These are phyloP conservation scores for Sceloporus undulatus DNA, from an alignment of 2,113 vertebrate genomes.

Conservation along the genomic window DNA sequence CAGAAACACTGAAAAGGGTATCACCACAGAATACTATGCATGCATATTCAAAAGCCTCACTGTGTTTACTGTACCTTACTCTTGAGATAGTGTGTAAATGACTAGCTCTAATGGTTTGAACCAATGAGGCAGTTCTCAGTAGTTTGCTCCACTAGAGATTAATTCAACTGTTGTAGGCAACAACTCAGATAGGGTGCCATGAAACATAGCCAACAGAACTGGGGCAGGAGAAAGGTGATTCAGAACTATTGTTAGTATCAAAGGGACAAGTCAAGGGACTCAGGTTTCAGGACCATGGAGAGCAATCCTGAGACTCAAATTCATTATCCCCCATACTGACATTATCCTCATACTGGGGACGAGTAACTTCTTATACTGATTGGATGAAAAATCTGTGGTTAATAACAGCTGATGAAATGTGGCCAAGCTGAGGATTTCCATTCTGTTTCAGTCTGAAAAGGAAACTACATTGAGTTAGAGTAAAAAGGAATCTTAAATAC, in stretches of 20 bases:
- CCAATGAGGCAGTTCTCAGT: neutral
- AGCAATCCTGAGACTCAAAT: neutral
- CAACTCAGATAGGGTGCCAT: neutral
- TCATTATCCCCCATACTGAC: no score
- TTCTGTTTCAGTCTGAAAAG: slow-evolving; percentile 2
- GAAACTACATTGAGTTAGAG: slow-evolving; percentile 6
- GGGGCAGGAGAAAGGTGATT: neutral
- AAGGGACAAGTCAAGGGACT: neutral
- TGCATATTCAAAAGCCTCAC: neutral
- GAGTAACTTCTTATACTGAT: neutral
- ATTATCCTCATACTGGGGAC: no score
- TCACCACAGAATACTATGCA: neutral
- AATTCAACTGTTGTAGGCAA: neutral
- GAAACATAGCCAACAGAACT: neutral
- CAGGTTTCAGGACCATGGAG: neutral
- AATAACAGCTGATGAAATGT: rapidly evolving
- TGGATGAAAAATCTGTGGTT: neutral
- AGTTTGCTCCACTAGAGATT: neutral
- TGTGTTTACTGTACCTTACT: neutral
- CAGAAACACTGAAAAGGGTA: neutral
- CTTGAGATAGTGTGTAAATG: neutral
- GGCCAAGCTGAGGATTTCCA: neutral
- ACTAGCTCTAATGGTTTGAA: neutral
- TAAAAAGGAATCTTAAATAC: neutral
- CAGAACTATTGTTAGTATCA: neutral